A percentile compares a stretch with the other conserved stretches of the same genome.
These are phyloP conservation scores for Larimichthys polyactis DNA, from an alignment of 2,113 vertebrate species.

Conservation along the genomic window DNA sequence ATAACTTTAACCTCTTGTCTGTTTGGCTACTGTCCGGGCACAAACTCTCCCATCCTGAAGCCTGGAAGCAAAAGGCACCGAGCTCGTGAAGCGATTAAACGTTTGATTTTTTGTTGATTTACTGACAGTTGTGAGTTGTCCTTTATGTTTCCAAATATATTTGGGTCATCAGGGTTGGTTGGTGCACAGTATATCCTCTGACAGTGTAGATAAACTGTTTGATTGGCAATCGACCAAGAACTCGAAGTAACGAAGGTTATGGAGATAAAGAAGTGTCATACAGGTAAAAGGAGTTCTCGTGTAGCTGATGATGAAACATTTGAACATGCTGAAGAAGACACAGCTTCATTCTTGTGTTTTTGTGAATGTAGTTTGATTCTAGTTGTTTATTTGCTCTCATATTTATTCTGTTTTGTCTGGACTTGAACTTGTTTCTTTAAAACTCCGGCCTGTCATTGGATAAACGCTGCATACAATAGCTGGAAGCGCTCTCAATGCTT, in stretches of 20 bases:
- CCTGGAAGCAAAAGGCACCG: background rate
- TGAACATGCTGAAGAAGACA: background rate
- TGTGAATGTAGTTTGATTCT: background rate
- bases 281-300: conserved; percentile 9
- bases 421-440: conserved; percentile 41
- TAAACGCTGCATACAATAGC: conserved; percentile 78
- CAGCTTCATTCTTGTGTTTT: background rate
- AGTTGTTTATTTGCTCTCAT: conserved; percentile 64
- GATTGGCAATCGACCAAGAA: no score
- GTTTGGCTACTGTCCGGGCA: conserved; percentile 52
- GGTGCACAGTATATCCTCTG: background rate
- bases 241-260: background rate
- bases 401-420: conserved; percentile 65
- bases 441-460: conserved; percentile 20
- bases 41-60: background rate
- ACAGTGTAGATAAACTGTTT: no score
- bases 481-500: conserved; percentile 75
- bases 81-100: no score
- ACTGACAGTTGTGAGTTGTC: background rate
- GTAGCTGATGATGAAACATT: background rate
- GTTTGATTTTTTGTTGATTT: no score
- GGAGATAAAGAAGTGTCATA: conserved; percentile 15
- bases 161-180: background rate
- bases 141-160: no score
- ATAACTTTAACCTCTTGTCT: conserved; percentile 83